Evolutionary conservation across 2,888 invertebrate genomes (phyloP).

Genomic region (Formica aserva): DNA sequence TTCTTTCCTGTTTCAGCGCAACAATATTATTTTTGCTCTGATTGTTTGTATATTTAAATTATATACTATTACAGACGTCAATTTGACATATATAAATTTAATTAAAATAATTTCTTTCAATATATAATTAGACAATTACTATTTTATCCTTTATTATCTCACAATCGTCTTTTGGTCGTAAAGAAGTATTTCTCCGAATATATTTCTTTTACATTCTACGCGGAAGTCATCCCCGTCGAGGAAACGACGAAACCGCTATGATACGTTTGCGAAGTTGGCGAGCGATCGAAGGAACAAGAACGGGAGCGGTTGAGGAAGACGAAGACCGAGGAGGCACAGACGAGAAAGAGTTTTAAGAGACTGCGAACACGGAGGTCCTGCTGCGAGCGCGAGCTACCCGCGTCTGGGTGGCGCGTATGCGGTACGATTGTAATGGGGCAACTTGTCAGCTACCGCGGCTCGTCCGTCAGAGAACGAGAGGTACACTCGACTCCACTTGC

Average conservation of each 20-base stretch:
- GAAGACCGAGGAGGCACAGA: constrained; percentile 61
- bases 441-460: constrained; percentile 83
- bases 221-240: constrained; percentile 56
- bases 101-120: neutral
- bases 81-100: neutral
- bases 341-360: constrained; percentile 72
- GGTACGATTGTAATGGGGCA: constrained; percentile 82
- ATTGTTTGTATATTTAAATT: neutral
- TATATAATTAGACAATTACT: neutral
- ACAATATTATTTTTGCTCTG: neutral
- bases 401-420: constrained; percentile 80
- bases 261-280: constrained; percentile 41
- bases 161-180: neutral
- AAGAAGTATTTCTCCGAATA: neutral
- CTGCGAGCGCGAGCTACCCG: constrained; percentile 80
- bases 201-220: constrained; percentile 26
- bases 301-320: constrained; percentile 49
- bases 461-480: constrained; percentile 80
- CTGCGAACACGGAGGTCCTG: constrained; percentile 78
- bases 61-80: neutral
- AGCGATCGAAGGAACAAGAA: constrained; percentile 22
- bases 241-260: constrained; percentile 31
- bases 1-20: neutral
- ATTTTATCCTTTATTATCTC: neutral
- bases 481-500: constrained; percentile 59